These are phyloP conservation scores for Poicephalus gulielmi DNA, from an alignment of 2,113 vertebrate genomes.

Conservation along the genomic window DNA sequence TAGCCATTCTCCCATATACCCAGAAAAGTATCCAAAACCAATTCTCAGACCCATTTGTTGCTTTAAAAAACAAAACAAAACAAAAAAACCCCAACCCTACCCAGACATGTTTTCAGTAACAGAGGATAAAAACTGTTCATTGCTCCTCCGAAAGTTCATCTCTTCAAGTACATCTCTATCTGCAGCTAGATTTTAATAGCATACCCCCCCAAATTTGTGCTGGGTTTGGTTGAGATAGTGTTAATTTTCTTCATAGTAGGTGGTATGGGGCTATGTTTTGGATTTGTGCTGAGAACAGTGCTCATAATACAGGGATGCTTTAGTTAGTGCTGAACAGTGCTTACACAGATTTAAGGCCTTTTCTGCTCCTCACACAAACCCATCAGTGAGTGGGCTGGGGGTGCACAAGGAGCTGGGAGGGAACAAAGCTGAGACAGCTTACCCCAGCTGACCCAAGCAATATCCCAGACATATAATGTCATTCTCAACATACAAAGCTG, in stretches of 20 bases:
- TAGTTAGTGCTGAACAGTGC: neutral
- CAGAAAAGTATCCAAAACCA: neutral
- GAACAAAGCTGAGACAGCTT: neutral
- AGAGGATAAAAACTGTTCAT: neutral
- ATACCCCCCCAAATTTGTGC: neutral
- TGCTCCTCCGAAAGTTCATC: neutral
- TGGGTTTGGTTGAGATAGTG: neutral
- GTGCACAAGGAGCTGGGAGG: neutral
- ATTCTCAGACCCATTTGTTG: neutral
- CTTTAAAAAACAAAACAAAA: neutral
- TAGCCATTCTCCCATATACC: neutral
- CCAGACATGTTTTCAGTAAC: neutral
- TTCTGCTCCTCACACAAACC: neutral
- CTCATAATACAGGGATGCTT: neutral
- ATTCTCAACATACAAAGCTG: neutral
- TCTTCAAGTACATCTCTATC: neutral
- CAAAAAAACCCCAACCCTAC: neutral
- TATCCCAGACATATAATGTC: neutral
- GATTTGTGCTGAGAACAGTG: neutral
- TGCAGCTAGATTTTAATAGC: neutral
- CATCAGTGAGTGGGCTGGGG: neutral
- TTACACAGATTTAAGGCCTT: neutral
- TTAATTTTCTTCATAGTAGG: neutral
- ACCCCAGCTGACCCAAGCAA: neutral
- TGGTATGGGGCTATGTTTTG: neutral